Base-by-base conservation (phyloP, 1,140 invertebrate species). In the Goniozus legneri region DNA sequence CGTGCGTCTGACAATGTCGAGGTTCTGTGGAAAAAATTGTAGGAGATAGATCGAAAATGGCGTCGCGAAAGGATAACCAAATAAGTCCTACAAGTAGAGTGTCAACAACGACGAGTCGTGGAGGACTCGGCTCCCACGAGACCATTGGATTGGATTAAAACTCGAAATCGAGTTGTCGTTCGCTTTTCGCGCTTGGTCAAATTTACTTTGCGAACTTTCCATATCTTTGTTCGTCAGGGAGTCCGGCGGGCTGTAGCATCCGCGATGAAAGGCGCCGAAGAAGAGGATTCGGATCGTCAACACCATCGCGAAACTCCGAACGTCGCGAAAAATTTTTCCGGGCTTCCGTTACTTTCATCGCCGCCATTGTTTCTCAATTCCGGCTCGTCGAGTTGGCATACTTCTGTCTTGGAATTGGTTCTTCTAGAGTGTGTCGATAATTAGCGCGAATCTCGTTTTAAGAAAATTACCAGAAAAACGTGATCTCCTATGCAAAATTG, bases 131-230 rank as follows among this genome's bases (percentile, higher is more conserved):
- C 36, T 38, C 52, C 8, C 1, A 24, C 20, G 38, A 33, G 38
- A 43, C 32, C 13, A 24, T n/a, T 27, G 42, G 44, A 69, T 69
- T 67, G 61, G 56, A 69, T 69, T 69, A 69, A 71, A 69, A 71
- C 64, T 69, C 67, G 60, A 64, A 71, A 69, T 69, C 54, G 61
- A 71, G 58, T 71, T 69, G 54, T 61, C 27, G 50, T 54, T 56
- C 51, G 24, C 52, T 39, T 50, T 58, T 54, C 49, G 36, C 39
- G 36, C 40, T 41, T 43, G 50, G 20, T 47, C 50, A 65, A 68
- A 69, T 68, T 71, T 71, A 69, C 65, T 71, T 68, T 66, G 43
- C 52, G 44, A 71, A 71, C 58, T 67, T 65, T 61, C 56, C 57
- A 63, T 58, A 64, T 68, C 50, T 47, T 43, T 31, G 44, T 58